Percentiles rank a stretch among this genome's conserved stretches.
Conservation (phyloP, 2,113 vertebrate species). For the Leiothrix lutea region DNA sequence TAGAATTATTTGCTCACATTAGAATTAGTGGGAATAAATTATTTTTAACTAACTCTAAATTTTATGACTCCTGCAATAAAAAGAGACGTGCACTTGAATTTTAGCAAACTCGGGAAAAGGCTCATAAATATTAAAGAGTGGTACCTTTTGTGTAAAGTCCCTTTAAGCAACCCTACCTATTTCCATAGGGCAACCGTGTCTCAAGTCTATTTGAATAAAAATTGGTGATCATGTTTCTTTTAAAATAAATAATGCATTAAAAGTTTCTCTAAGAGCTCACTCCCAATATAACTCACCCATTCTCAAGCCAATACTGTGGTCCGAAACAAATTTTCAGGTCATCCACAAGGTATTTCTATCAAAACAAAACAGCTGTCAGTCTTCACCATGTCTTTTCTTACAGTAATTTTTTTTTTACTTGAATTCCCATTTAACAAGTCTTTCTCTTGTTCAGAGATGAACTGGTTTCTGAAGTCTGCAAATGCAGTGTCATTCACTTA, state of each 20-base stretch:
- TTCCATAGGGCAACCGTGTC: not conserved
- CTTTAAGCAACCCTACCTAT: not conserved
- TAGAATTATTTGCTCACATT: not conserved
- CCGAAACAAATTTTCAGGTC: not conserved
- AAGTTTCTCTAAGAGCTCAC: not conserved
- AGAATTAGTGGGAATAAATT: not conserved
- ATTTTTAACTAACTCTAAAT: slow-evolving; percentile 31
- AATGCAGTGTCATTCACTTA: not conserved
- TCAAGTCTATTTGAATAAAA: not conserved
- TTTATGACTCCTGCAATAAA: not conserved
- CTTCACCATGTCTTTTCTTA: not conserved
- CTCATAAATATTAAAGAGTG: not conserved
- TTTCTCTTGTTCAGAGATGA: not conserved
- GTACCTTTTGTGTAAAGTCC: not conserved
- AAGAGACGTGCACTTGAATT: not conserved
- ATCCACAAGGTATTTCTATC: not conserved
- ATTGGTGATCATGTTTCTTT: not conserved
- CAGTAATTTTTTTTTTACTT: not conserved
- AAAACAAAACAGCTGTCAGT: not conserved
- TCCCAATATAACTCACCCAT: not conserved
- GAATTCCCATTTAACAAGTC: not conserved
- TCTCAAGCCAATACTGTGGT: not conserved
- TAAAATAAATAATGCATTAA: not conserved
- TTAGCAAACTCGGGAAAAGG: not conserved
- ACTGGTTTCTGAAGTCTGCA: not conserved